A percentile compares a stretch with the other conserved stretches of the same genome.
Conservation (phyloP, 1,140 invertebrate species). For the Argopecten irradians region DNA sequence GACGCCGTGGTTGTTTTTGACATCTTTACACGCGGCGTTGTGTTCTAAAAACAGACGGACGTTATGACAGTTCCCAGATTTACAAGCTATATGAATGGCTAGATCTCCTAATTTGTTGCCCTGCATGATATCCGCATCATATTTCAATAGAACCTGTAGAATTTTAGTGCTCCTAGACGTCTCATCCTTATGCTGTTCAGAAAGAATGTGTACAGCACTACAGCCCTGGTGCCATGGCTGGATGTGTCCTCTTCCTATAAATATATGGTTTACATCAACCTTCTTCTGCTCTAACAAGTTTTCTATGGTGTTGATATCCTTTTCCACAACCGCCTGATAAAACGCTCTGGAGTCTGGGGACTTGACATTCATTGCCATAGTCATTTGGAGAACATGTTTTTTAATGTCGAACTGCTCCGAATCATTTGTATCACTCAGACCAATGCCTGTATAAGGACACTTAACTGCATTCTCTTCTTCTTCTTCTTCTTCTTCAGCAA, state of each 20-base stretch:
- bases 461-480: not conserved
- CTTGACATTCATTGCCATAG: constrained; percentile 37
- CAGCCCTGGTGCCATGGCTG: constrained; percentile 48
- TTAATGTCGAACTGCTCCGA: not conserved
- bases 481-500: not conserved
- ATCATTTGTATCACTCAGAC: not conserved
- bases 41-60: constrained; percentile 51
- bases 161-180: constrained; percentile 12
- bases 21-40: constrained; percentile 51
- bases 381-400: constrained; percentile 28
- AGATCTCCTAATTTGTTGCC: constrained; percentile 62
- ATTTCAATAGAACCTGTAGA: constrained; percentile 50
- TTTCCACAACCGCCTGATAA: constrained; percentile 54
- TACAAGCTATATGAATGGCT: constrained; percentile 60
- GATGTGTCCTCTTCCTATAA: constrained; percentile 54
- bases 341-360: constrained; percentile 27
- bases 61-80: constrained; percentile 58
- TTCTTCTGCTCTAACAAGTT: constrained; percentile 39
- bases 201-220: constrained; percentile 57
- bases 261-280: constrained; percentile 59
- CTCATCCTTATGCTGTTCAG: constrained; percentile 48
- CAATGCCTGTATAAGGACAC: not conserved
- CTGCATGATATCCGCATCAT: constrained; percentile 51
- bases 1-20: constrained; percentile 60
- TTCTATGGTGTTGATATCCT: constrained; percentile 47